Evolutionary conservation across 2,888 invertebrate genomes (phyloP).

Genomic region (Sarcophaga variegata): DNA sequence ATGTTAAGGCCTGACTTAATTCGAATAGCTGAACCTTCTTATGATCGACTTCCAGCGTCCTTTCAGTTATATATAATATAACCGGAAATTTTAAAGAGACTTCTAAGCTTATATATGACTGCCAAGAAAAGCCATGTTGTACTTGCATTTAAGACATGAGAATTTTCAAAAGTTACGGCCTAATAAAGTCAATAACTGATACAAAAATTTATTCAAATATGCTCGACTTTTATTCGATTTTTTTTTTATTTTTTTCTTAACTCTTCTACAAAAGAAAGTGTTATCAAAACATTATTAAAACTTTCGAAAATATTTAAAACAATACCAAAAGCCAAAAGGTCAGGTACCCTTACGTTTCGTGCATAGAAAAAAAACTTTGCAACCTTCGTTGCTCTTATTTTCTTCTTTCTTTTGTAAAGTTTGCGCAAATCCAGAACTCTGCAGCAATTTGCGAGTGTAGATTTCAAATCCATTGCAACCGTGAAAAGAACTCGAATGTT

Average conservation of each 20-base stretch:
- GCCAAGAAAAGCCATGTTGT: no score
- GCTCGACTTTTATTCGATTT: no score
- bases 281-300: background rate
- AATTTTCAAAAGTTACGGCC: no score
- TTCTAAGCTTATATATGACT: no score
- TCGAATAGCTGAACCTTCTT: no score
- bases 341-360: background rate
- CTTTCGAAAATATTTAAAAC: background rate
- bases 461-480: background rate
- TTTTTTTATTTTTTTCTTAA: background rate
- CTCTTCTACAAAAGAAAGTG: background rate
- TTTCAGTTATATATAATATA: no score
- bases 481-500: slow-evolving; percentile 20
- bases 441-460: background rate
- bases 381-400: background rate
- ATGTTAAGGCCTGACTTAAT: no score
- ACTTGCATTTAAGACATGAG: no score
- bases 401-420: background rate
- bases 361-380: background rate
- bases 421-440: background rate
- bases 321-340: background rate
- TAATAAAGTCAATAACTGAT: no score
- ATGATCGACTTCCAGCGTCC: no score
- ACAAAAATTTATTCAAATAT: no score
- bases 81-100: no score